Evolutionary conservation across 2,113 vertebrate species (phyloP).

Genomic region (Myrmophylax atrothorax): DNA sequence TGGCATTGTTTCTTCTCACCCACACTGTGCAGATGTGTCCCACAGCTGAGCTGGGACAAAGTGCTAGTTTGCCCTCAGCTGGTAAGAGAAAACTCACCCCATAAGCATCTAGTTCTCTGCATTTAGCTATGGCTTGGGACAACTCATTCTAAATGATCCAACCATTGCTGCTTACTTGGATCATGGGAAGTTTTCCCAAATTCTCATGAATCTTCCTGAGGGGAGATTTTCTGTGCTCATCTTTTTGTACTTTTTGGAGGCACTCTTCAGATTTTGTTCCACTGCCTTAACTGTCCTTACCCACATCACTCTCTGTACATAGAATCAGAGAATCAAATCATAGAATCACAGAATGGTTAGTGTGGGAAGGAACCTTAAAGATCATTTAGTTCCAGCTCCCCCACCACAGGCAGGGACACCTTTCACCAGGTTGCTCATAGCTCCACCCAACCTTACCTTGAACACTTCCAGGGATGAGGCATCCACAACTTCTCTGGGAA

Average conservation of each 20-base stretch:
- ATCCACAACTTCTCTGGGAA: background rate
- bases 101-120: background rate
- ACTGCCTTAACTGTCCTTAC: background rate
- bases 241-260: background rate
- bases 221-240: background rate
- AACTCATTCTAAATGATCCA: background rate
- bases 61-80: background rate
- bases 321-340: background rate
- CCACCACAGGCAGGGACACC: background rate
- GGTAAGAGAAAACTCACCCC: background rate
- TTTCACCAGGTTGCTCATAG: background rate
- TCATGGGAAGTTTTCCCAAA: background rate
- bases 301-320: background rate
- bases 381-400: background rate
- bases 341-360: background rate
- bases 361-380: background rate
- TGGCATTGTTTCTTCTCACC: fast-evolving
- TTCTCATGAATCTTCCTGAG: background rate
- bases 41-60: background rate
- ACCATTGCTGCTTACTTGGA: background rate
- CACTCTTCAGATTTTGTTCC: background rate
- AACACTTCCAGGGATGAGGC: background rate
- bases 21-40: background rate
- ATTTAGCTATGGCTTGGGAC: background rate
- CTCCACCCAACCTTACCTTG: background rate